A percentile compares a stretch with the other conserved stretches of the same genome.
Evolutionary conservation across 2,888 invertebrate genomes (phyloP).

Genomic region (Podotricha telesiphe): DNA sequence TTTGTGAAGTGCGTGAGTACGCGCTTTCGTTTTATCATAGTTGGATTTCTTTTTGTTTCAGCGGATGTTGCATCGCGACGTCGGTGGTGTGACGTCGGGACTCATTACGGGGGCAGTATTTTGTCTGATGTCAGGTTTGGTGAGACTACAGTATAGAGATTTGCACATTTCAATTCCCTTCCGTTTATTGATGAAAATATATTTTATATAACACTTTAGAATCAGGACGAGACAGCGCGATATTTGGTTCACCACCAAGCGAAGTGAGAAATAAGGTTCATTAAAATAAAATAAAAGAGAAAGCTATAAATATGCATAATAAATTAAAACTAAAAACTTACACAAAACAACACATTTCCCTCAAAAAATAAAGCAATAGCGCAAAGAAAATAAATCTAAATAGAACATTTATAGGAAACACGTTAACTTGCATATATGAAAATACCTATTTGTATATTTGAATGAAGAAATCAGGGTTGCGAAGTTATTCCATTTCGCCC

Average conservation of each 20-base stretch:
- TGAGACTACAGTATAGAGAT: not conserved
- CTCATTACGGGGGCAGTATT: not conserved
- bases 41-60: constrained; percentile 3
- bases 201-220: too few species aligned
- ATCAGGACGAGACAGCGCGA: too few species aligned
- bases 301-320: too few species aligned
- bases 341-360: not conserved
- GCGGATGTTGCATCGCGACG: constrained; percentile 3
- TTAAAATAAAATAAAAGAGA: too few species aligned
- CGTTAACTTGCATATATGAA: constrained; percentile 26
- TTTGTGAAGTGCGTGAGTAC: constrained; percentile 24
- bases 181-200: not conserved
- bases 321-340: not conserved
- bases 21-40: not conserved
- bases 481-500: constrained; percentile 47
- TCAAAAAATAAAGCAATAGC: constrained; percentile 8
- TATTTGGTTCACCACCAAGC: too few species aligned
- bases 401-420: constrained; percentile 1
- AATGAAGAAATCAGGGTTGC: constrained; percentile 44
- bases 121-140: not conserved
- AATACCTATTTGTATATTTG: constrained; percentile 34
- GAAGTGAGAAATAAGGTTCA: not conserved
- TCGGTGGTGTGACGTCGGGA: not conserved
- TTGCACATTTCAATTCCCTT: not conserved
- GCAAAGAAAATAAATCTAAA: not conserved